Percentiles rank a stretch among this genome's conserved stretches.
These are phyloP conservation scores for Clunio marinus DNA, from an alignment of 2,888 invertebrate genomes.

Conservation along the genomic window DNA sequence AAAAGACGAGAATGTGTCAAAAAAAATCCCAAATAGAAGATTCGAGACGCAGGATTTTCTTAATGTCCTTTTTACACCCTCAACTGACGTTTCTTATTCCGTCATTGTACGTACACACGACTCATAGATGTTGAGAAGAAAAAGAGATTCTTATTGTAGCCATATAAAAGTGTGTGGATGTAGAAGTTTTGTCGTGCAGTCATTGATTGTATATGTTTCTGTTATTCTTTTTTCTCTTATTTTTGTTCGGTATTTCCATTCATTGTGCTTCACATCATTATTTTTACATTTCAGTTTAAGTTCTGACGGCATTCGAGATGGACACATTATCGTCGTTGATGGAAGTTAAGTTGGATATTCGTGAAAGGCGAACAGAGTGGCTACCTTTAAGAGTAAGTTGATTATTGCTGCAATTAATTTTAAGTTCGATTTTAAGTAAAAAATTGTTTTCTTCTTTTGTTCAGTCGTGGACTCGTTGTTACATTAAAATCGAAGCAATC, in stretches of 20 bases:
- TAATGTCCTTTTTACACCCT: slow-evolving; percentile 8
- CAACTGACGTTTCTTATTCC: neutral
- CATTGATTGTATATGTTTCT: neutral
- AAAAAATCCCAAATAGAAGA: neutral
- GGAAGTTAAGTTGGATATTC: slow-evolving; percentile 50
- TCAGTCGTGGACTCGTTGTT: slow-evolving; percentile 48
- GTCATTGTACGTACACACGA: neutral
- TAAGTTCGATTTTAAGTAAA: too few species aligned
- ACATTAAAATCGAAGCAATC: slow-evolving; percentile 51
- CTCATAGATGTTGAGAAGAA: too few species aligned
- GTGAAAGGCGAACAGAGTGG: slow-evolving; percentile 48
- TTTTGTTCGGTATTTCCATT: neutral
- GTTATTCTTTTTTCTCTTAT: neutral
- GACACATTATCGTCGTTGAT: slow-evolving; percentile 43
- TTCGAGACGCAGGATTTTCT: neutral
- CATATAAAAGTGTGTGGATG: too few species aligned
- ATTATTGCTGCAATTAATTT: neutral
- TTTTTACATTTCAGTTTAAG: slow-evolving; percentile 16
- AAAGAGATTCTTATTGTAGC: too few species aligned
- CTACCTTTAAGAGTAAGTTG: slow-evolving; percentile 45
- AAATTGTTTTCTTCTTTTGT: too few species aligned
- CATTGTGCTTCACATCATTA: neutral
- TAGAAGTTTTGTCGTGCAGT: too few species aligned
- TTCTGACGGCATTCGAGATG: slow-evolving; percentile 12
- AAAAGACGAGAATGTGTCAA: neutral